Percentiles rank a stretch among this genome's conserved stretches.
Conservation (phyloP, 2,797 vertebrate genomes). For the Sebastolobus altivelis region DNA sequence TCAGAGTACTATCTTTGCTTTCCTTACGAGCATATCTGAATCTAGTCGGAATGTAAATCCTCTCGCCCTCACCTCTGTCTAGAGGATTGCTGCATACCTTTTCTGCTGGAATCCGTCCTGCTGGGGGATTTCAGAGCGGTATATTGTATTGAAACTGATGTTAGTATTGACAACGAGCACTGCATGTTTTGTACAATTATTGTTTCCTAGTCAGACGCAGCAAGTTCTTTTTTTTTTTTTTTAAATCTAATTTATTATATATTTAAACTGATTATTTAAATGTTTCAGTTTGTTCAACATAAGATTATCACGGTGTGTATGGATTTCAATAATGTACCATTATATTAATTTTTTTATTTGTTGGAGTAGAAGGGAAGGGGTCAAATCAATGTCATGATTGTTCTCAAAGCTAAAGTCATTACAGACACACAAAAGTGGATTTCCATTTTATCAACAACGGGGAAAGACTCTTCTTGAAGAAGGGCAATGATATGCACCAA, state of each 20-base stretch:
- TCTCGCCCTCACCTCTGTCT: constrained; percentile 74
- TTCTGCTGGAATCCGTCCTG: constrained; percentile 51
- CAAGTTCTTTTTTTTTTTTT: constrained; percentile 37
- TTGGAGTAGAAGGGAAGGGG: neutral
- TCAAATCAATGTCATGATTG: neutral
- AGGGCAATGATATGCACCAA: constrained; percentile 64
- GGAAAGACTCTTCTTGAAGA: constrained; percentile 57
- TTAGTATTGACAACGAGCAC: constrained; percentile 64
- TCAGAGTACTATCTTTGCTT: constrained; percentile 58
- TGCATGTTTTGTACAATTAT: constrained; percentile 80
- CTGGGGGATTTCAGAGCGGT: constrained; percentile 52
- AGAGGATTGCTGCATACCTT: constrained; percentile 74
- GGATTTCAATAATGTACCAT: constrained; percentile 39
- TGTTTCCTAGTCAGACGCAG: constrained; percentile 59
- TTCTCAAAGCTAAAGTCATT: constrained; percentile 17
- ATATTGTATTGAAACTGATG: constrained; percentile 51
- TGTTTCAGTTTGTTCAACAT: constrained; percentile 45
- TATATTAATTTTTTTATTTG: constrained; percentile 17
- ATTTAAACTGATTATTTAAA: constrained; percentile 43
- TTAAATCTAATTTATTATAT: constrained; percentile 39
- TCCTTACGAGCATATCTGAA: constrained; percentile 51
- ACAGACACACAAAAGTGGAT: constrained; percentile 3
- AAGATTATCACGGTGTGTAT: constrained; percentile 29
- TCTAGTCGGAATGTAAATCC: constrained; percentile 73
- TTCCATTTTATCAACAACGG: constrained; percentile 21